phyloP scores from a whole-genome alignment of 1,140 invertebrate genomes.

The Hyles euphorbiae region DNA sequence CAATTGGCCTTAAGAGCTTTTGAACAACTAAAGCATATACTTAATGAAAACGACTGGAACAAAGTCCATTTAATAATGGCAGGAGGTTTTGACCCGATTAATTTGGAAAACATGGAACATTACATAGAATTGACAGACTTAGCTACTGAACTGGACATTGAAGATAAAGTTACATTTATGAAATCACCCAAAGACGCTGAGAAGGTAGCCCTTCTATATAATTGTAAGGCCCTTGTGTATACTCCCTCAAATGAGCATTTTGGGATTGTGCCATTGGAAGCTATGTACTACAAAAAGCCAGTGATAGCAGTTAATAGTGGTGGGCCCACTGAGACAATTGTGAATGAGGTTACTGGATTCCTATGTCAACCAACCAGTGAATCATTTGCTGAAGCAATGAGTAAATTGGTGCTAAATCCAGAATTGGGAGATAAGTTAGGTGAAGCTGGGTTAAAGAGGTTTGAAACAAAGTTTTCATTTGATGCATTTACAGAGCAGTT shows the following conservation, averaged over 20 bases:
- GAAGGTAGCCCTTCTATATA: slow-evolving; percentile 87
- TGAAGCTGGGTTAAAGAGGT: slow-evolving; percentile 80
- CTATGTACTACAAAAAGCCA: slow-evolving; percentile 95
- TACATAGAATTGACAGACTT: slow-evolving; percentile 85
- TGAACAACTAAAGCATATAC: slow-evolving; percentile 77
- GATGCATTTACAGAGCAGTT: slow-evolving; percentile 83
- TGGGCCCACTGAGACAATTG: slow-evolving; percentile 95
- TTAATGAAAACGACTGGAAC: slow-evolving; percentile 77
- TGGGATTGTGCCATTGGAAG: slow-evolving; percentile 99
- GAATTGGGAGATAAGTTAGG: slow-evolving; percentile 81
- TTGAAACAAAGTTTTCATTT: slow-evolving; percentile 88
- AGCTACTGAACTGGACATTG: slow-evolving; percentile 80
- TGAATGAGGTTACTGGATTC: slow-evolving; percentile 92
- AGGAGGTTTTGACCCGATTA: slow-evolving; percentile 95
- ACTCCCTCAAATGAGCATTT: slow-evolving; percentile 99
- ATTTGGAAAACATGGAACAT: slow-evolving; percentile 93
- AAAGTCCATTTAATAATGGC: slow-evolving; percentile 92
- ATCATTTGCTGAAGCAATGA: slow-evolving; percentile 88
- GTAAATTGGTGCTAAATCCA: slow-evolving; percentile 78
- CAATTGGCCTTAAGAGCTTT: slow-evolving; percentile 89
- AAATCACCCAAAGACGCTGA: slow-evolving; percentile 90
- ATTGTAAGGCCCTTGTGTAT: slow-evolving; percentile 90
- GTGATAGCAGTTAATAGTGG: slow-evolving; percentile 97
- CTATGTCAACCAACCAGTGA: slow-evolving; percentile 83
- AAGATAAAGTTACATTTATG: slow-evolving; percentile 88